Evolutionary conservation across 1,140 invertebrate genomes (phyloP).

Genomic region (Homalodisca vitripennis): DNA sequence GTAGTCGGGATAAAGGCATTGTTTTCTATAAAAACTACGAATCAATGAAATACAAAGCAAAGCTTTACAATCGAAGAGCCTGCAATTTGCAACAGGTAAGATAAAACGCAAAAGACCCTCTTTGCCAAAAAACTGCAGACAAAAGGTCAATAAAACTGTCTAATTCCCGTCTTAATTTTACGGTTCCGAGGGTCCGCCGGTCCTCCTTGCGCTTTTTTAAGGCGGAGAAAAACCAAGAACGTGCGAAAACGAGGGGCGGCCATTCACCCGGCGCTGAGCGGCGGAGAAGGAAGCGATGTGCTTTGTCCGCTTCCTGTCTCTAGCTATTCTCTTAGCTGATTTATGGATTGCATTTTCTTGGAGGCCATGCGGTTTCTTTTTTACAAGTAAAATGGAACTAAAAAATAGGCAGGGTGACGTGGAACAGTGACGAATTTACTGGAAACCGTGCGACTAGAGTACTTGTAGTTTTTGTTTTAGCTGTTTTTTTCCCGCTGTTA

Average conservation of each 20-base stretch:
- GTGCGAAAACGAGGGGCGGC: constrained; percentile 24
- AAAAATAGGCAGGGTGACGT: not conserved
- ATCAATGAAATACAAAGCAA: not conserved
- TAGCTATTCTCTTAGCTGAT: constrained; percentile 20
- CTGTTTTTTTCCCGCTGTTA: no score
- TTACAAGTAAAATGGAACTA: not conserved
- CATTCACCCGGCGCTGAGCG: constrained; percentile 21
- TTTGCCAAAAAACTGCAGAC: constrained; percentile 15
- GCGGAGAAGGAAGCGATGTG: not conserved
- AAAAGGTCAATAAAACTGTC: constrained; percentile 25
- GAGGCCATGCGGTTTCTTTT: not conserved
- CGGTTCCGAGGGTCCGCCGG: not conserved
- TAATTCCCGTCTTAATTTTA: constrained; percentile 26
- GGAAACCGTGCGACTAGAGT: no score
- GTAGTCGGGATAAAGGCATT: no score
- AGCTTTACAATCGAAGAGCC: not conserved
- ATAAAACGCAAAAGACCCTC: constrained; percentile 5
- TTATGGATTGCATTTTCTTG: constrained; percentile 14
- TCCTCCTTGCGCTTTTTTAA: not conserved
- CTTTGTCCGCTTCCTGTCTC: not conserved
- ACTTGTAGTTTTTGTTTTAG: no score
- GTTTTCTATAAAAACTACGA: not conserved
- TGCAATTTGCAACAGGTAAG: constrained; percentile 22
- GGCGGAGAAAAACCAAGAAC: not conserved
- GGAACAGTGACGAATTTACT: constrained; percentile 18